A percentile compares a stretch with the other conserved stretches of the same genome.
phyloP scores from a whole-genome alignment of 2,113 vertebrate genomes.

The Casuarius casuarius region DNA sequence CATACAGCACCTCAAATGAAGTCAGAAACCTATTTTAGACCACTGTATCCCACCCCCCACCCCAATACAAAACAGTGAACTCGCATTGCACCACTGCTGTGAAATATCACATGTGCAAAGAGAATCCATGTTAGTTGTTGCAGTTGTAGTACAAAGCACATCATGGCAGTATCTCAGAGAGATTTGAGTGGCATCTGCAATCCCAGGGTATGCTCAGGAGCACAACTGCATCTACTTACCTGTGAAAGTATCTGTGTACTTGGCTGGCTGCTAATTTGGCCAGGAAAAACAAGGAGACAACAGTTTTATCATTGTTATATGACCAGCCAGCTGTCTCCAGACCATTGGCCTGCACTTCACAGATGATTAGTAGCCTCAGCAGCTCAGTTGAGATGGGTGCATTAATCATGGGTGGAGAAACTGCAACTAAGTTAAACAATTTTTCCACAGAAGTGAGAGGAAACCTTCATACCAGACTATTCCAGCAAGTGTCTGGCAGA shows the following conservation, averaged over 20 bases:
- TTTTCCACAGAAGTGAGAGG: background rate
- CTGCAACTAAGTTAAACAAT: background rate
- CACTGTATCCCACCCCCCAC: background rate
- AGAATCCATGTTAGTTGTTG: background rate
- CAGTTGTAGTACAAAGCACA: fast-evolving
- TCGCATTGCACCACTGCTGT: background rate
- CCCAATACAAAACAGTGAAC: background rate
- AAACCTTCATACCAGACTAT: background rate
- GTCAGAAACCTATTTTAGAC: background rate
- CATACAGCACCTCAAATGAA: background rate
- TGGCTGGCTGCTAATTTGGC: background rate
- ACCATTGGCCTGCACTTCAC: background rate
- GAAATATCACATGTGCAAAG: background rate
- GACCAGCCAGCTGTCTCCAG: background rate
- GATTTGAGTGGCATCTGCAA: background rate
- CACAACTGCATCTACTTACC: background rate
- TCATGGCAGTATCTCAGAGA: background rate
- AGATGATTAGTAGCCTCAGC: slow-evolving; percentile 12
- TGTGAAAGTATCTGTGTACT: background rate
- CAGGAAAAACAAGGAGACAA: slow-evolving; percentile 1
- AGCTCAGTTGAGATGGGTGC: background rate
- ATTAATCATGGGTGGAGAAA: slow-evolving; percentile 35
- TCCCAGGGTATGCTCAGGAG: background rate
- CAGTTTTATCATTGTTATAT: slow-evolving; percentile 12
- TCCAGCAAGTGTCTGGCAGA: background rate